Conservation (phyloP, 2,113 vertebrate genomes). For the Malurus cyaneus region DNA sequence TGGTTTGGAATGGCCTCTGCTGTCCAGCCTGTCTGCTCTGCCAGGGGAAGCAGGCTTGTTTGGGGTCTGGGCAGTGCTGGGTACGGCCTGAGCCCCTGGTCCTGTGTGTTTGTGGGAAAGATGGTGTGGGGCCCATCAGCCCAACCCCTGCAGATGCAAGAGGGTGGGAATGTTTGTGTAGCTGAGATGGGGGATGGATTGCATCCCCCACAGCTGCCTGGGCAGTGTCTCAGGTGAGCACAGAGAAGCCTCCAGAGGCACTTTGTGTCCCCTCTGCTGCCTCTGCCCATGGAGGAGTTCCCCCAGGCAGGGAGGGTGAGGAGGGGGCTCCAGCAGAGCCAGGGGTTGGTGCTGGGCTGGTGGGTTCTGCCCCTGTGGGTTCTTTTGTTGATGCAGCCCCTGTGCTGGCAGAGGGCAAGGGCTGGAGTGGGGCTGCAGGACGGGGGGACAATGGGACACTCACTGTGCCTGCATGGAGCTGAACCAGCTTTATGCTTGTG, state of each 20-base stretch:
- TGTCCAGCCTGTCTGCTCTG: background rate
- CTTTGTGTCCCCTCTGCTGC: background rate
- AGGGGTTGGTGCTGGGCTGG: background rate
- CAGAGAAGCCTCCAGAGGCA: background rate
- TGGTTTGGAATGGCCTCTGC: background rate
- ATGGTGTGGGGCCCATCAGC: background rate
- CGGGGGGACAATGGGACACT: accelerated
- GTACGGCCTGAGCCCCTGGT: background rate
- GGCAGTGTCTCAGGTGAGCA: background rate
- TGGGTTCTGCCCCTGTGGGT: background rate
- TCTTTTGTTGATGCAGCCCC: background rate
- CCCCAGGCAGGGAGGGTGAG: background rate
- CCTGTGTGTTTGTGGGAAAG: background rate
- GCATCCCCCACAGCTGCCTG: background rate
- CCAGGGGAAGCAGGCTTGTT: background rate
- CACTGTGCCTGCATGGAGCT: background rate
- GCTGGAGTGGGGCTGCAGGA: background rate
- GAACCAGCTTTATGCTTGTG: background rate
- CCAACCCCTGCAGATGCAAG: background rate
- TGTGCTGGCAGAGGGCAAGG: background rate
- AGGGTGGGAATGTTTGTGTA: too few relatives aligned
- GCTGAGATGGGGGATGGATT: background rate
- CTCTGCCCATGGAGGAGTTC: background rate
- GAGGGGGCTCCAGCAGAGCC: background rate
- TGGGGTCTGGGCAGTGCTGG: accelerated